Conservation (phyloP, 2,888 invertebrate species). For the Mimumesa dahlbomi region DNA sequence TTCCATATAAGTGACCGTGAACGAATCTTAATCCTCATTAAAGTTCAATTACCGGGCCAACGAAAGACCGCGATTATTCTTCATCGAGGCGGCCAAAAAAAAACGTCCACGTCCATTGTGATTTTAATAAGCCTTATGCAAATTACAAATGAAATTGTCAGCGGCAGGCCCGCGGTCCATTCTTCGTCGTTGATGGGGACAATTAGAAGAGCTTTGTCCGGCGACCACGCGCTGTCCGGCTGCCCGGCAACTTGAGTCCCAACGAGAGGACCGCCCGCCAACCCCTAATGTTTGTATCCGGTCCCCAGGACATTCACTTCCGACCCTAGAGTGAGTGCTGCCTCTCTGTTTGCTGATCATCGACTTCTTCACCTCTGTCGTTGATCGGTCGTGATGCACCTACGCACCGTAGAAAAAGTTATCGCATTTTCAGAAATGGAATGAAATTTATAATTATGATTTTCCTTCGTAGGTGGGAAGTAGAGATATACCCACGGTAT, state of each 20-base stretch:
- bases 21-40: conserved; percentile 34
- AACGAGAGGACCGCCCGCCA: conserved; percentile 74
- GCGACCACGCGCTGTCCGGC: conserved; percentile 72
- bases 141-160: conserved; percentile 77
- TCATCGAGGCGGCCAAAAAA: conserved; percentile 37
- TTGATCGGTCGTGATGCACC: neutral
- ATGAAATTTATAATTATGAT: too few species aligned
- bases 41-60: conserved; percentile 38
- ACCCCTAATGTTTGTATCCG: conserved; percentile 77
- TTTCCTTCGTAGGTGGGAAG: too few species aligned
- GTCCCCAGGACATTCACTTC: conserved; percentile 68
- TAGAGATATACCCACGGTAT: too few species aligned
- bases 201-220: conserved; percentile 77
- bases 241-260: conserved; percentile 70
- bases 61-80: conserved; percentile 49
- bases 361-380: conserved; percentile 32
- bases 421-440: too few species aligned
- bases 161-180: conserved; percentile 71
- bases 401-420: too few species aligned
- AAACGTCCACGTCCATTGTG: conserved; percentile 64
- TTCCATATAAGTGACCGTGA: neutral
- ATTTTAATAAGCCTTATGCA: conserved; percentile 75
- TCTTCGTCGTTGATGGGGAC: conserved; percentile 75
- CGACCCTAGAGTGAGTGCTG: conserved; percentile 46
- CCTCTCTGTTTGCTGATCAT: conserved; percentile 36